A percentile compares a stretch with the other conserved stretches of the same genome.
These are phyloP conservation scores for Mythimna lalbum DNA, from an alignment of 2,888 invertebrate genomes.

Conservation along the genomic window DNA sequence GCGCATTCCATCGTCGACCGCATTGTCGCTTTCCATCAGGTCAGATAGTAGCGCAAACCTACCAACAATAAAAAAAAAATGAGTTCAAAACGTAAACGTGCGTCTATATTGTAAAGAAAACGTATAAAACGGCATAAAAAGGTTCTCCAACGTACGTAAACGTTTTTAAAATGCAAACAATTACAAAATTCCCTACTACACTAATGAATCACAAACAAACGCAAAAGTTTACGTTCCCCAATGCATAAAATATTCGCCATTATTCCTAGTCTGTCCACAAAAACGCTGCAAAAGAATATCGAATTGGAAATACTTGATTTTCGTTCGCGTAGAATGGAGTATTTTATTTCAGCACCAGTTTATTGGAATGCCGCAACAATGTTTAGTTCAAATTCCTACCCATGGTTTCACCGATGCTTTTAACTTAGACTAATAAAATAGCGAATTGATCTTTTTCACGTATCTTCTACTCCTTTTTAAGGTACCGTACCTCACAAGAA, in stretches of 20 bases:
- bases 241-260: conserved; percentile 33
- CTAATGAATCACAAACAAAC: conserved; percentile 31
- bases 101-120: too few species aligned
- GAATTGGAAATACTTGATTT: conserved; percentile 40
- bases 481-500: too few species aligned
- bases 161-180: conserved; percentile 11
- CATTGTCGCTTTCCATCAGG: too few species aligned
- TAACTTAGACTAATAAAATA: too few species aligned
- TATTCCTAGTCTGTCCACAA: conserved; percentile 21
- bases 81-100: too few species aligned
- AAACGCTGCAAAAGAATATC: conserved; percentile 23
- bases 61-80: too few species aligned
- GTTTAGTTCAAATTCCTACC: conserved; percentile 49
- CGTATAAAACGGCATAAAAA: not conserved
- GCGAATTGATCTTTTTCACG: too few species aligned
- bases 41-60: too few species aligned
- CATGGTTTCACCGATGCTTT: not conserved
- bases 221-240: conserved; percentile 14
- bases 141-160: not conserved
- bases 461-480: too few species aligned
- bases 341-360: conserved; percentile 64
- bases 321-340: conserved; percentile 14
- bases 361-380: conserved; percentile 63
- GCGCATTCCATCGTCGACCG: too few species aligned
- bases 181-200: conserved; percentile 5